These are phyloP conservation scores for Umimayanthus chanpuru DNA, from an alignment of 92 coral and sea anemone species.

Conservation along the genomic window DNA sequence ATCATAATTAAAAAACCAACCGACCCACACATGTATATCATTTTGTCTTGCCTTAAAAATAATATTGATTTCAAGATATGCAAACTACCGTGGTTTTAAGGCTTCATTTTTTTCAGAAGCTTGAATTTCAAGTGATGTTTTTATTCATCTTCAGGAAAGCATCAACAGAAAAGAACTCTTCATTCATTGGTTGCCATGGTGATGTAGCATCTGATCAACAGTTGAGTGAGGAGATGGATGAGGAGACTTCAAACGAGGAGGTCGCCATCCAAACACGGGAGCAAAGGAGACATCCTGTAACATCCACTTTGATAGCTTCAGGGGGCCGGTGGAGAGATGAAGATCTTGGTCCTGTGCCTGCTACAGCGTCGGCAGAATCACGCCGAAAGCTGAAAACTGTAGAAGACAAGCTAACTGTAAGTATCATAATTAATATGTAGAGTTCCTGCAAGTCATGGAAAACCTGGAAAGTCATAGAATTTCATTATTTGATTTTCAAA, in stretches of 20 bases:
- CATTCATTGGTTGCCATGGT: conserved; percentile 66
- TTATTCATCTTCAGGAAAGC: conserved; percentile 44
- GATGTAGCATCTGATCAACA: conserved; percentile 54
- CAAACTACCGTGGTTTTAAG: background rate
- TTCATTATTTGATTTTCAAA: no score
- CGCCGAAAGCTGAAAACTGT: conserved; percentile 44
- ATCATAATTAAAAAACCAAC: no score
- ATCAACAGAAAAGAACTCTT: conserved; percentile 57
- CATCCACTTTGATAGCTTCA: conserved; percentile 48
- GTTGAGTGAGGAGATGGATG: conserved; percentile 43
- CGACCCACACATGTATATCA: no score
- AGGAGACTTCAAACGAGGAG: conserved; percentile 8
- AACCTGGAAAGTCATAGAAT: background rate
- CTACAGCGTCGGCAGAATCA: conserved; percentile 30
- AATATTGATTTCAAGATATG: no score
- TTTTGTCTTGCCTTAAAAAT: no score
- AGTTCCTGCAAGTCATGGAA: background rate
- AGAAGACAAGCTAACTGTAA: conserved; percentile 59
- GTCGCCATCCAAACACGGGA: background rate
- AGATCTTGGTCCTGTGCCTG: conserved; percentile 24
- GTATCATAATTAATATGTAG: background rate
- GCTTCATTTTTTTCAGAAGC: background rate
- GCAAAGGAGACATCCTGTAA: conserved; percentile 18
- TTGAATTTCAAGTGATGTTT: background rate
- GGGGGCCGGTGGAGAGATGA: conserved; percentile 64